Conservation (phyloP, 2,113 vertebrate species). For the Nycticryphes semicollaris region DNA sequence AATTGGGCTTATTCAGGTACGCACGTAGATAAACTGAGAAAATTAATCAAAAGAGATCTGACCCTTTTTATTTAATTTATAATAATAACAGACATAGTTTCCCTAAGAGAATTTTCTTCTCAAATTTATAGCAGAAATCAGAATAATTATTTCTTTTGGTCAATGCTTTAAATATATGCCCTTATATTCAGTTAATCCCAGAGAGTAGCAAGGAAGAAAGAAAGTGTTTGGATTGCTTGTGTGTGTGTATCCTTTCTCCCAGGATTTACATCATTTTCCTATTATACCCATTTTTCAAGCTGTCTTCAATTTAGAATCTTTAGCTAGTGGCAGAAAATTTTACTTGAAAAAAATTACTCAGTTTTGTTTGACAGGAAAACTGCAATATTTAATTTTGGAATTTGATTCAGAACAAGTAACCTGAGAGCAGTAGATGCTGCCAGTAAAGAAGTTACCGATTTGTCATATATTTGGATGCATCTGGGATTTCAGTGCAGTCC, state of each 20-base stretch:
- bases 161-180: background rate
- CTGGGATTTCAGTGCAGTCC: background rate
- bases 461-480: background rate
- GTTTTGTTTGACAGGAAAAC: background rate
- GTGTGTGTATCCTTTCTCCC: background rate
- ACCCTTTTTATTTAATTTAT: background rate
- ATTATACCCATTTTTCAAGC: background rate
- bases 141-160: background rate
- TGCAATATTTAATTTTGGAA: constrained; percentile 2
- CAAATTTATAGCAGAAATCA: background rate
- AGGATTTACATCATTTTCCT: background rate
- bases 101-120: background rate
- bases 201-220: background rate
- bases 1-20: background rate
- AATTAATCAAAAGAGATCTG: background rate
- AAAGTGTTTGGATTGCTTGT: background rate
- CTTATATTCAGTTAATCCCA: background rate
- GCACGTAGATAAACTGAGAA: background rate
- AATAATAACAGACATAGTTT: background rate
- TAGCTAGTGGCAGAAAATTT: background rate
- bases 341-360: constrained; percentile 28
- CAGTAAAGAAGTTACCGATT: background rate
- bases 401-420: constrained; percentile 7
- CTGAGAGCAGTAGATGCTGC: background rate
- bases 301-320: background rate